Evolutionary conservation across 1,140 invertebrate species (phyloP).

Genomic region (Camponotus floridanus): DNA sequence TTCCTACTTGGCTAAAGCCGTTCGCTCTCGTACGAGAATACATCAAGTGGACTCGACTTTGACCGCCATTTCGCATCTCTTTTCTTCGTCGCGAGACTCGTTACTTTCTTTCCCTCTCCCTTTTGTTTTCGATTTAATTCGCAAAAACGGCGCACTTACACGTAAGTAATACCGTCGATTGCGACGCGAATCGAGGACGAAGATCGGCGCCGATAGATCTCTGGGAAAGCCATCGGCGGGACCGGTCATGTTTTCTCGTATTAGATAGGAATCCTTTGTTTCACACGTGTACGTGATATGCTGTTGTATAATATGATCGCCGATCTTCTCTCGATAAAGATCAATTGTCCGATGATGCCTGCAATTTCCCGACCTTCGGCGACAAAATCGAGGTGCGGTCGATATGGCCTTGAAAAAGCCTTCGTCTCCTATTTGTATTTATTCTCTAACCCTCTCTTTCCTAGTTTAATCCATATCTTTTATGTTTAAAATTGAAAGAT

Average conservation of each 20-base stretch:
- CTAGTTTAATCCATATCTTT: neutral
- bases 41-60: constrained; percentile 55
- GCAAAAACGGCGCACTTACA: constrained; percentile 67
- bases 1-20: neutral
- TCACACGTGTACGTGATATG: neutral
- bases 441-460: neutral
- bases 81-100: neutral
- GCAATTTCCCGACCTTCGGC: neutral
- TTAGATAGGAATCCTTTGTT: constrained; percentile 31
- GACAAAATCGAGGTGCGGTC: no score
- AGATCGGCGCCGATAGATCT: neutral
- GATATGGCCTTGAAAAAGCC: neutral
- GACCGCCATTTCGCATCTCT: constrained; percentile 72
- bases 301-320: neutral
- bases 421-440: neutral
- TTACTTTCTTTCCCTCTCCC: constrained; percentile 53
- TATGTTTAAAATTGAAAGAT: neutral
- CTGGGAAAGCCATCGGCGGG: constrained; percentile 5
- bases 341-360: neutral
- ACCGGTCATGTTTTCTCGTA: constrained; percentile 51
- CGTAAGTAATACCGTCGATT: constrained; percentile 57
- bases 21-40: constrained; percentile 36
- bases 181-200: neutral
- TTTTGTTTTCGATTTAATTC: constrained; percentile 70
- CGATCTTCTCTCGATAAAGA: neutral